Base-by-base conservation (phyloP, 2,888 invertebrate genomes). In the Aphodius granarius region DNA sequence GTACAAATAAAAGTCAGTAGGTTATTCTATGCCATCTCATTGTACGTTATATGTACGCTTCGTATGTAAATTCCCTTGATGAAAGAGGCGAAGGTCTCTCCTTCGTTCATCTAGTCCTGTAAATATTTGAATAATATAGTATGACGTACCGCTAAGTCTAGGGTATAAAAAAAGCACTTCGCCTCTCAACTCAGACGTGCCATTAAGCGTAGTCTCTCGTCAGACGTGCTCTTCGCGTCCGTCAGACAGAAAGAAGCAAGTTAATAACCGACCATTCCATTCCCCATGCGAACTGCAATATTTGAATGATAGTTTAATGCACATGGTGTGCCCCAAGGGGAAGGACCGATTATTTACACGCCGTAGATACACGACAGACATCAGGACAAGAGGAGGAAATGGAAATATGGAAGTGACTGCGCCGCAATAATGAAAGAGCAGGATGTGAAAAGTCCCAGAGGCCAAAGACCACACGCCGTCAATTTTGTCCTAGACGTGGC, bases 231-330 rank as follows among this genome's bases (percentile, higher is more conserved):
- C 43, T 1, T 13, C 43, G 43, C 43, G 43, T 43, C 43, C 68
- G 21, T 21, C 68, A 65, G 65, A 65, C 18, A 65, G 17, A 18
- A 15, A 18, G 65, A 65, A 65, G 21, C n/a, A 21, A 68, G 68
- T 68, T 68, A 68, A 68, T 68, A 68, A 68, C 68, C 22, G 21
- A 20, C 68, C 22, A 68, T 68, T 68, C 68, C 22, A 68, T 68
- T 68, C 68, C 68, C 68, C 20, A 22, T 68, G 22, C 68, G 21
- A 21, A 68, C 21, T 68, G 68, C 21, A 22, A 68, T 22, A 22
- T 22, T 20, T 68, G 68, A 68, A 68, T 68, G 68, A 68, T 68
- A 68, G 68, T 68, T 68, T 68, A 68, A 68, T 68, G 68, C 68
- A 68, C 21, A 68, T 68, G 68, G 68, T 68, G 68, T 68, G 68